These are phyloP conservation scores for Cynoglossus semilaevis DNA, from an alignment of 2,113 vertebrate genomes.

Conservation along the genomic window DNA sequence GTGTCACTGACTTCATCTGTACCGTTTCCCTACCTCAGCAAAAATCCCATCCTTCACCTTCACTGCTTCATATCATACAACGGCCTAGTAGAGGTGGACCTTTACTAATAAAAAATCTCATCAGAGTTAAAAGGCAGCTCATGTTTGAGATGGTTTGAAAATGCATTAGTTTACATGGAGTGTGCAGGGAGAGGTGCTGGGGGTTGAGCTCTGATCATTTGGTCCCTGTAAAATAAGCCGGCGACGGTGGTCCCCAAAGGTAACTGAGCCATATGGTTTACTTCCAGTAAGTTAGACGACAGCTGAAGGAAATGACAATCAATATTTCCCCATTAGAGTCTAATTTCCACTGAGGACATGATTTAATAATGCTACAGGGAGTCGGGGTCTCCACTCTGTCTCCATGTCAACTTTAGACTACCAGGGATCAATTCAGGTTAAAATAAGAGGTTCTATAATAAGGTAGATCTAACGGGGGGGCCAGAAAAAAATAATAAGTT, in stretches of 20 bases:
- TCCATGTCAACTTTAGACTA: background rate
- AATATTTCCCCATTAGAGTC: conserved; percentile 75
- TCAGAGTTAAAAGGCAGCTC: background rate
- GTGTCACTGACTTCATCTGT: background rate
- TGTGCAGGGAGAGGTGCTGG: background rate
- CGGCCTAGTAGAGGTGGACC: background rate
- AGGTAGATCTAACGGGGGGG: background rate
- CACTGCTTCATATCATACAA: background rate
- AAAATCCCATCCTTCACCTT: background rate
- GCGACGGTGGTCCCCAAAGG: conserved; percentile 52
- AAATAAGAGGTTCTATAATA: background rate
- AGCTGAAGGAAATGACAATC: conserved; percentile 65
- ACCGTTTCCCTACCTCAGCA: background rate
- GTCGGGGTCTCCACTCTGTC: conserved; percentile 4
- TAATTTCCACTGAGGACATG: conserved; percentile 27
- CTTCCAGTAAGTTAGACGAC: conserved; percentile 63
- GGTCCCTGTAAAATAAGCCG: conserved; percentile 59
- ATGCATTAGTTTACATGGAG: conserved; percentile 26
- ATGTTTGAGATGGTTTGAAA: conserved; percentile 24
- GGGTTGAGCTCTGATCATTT: conserved; percentile 51
- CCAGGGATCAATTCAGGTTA: conserved; percentile 10
- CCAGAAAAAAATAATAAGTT: too few relatives aligned
- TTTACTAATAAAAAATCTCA: conserved; percentile 31
- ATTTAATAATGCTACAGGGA: conserved; percentile 42
- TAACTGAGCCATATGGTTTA: conserved; percentile 66